These are phyloP conservation scores for Pterocles orientalis DNA, from an alignment of 2,113 vertebrate genomes.

Conservation along the genomic window DNA sequence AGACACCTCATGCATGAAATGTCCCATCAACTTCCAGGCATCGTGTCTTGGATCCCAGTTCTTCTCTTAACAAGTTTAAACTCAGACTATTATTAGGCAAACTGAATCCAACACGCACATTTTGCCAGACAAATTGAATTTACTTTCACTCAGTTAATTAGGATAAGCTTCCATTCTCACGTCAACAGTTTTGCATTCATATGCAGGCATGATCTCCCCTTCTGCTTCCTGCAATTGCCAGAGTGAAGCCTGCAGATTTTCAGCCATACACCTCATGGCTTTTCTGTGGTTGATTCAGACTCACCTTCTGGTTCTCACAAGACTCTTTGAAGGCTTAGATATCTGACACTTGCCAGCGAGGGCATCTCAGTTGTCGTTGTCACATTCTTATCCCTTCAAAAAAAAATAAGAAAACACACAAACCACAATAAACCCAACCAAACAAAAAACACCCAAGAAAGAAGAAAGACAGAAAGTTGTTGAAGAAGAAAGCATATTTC, in stretches of 20 bases:
- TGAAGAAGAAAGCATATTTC: not conserved
- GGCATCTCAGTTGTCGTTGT: not conserved
- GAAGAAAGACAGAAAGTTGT: not conserved
- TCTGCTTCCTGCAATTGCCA: not conserved
- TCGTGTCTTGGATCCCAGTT: not conserved
- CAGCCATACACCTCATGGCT: not conserved
- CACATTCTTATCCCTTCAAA: not conserved
- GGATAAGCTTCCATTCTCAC: conserved; percentile 49
- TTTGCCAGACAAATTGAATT: conserved; percentile 49
- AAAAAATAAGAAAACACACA: not conserved
- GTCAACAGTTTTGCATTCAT: not conserved
- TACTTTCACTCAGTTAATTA: conserved; percentile 33
- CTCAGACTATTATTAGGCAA: not conserved
- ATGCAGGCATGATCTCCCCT: not conserved
- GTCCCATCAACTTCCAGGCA: not conserved
- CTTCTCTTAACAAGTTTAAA: not conserved
- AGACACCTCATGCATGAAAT: not conserved
- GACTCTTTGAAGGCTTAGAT: not conserved
- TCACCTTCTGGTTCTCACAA: not conserved
- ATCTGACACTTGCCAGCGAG: not conserved
- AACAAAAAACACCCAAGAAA: not conserved
- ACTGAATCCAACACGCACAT: not conserved
- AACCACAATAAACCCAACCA: not conserved
- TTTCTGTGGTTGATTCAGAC: not conserved
- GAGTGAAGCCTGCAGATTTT: not conserved